These are phyloP conservation scores for Empidonax alnorum DNA, from an alignment of 2,113 vertebrate species.

Conservation along the genomic window DNA sequence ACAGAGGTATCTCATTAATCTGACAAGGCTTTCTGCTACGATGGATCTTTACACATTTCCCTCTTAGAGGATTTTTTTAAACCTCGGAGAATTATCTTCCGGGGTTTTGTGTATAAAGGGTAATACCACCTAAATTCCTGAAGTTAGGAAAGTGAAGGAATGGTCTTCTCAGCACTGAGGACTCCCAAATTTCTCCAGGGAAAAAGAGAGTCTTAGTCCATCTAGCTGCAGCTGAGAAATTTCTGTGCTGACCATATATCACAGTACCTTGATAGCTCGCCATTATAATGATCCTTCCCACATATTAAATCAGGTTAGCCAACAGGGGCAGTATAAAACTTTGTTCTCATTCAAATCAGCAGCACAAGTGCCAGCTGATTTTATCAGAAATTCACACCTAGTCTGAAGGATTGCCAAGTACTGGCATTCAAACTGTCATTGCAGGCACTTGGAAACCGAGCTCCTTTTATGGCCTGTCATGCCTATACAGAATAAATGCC, in stretches of 20 bases:
- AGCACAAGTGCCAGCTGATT: background rate
- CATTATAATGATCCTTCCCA: background rate
- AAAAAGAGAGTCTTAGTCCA: background rate
- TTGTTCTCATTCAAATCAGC: background rate
- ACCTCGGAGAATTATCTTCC: background rate
- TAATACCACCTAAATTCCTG: background rate
- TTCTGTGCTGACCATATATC: background rate
- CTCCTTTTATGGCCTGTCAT: background rate
- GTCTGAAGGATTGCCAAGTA: background rate
- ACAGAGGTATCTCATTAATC: slow-evolving; percentile 11
- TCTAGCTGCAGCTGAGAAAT: background rate
- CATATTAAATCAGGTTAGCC: background rate
- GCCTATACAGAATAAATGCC: background rate
- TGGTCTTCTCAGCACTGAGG: background rate
- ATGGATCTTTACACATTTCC: background rate
- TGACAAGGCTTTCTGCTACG: background rate
- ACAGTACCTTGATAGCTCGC: background rate
- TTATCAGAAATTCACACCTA: background rate
- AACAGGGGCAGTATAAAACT: background rate
- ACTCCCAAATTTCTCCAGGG: background rate
- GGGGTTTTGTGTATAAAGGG: background rate
- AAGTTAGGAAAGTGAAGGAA: background rate
- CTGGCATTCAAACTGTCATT: background rate
- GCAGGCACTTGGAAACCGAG: background rate
- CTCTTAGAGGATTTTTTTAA: background rate